A percentile compares a stretch with the other conserved stretches of the same genome.
phyloP scores from a whole-genome alignment of 2,888 invertebrate species.

The Heliconius charithonia region DNA sequence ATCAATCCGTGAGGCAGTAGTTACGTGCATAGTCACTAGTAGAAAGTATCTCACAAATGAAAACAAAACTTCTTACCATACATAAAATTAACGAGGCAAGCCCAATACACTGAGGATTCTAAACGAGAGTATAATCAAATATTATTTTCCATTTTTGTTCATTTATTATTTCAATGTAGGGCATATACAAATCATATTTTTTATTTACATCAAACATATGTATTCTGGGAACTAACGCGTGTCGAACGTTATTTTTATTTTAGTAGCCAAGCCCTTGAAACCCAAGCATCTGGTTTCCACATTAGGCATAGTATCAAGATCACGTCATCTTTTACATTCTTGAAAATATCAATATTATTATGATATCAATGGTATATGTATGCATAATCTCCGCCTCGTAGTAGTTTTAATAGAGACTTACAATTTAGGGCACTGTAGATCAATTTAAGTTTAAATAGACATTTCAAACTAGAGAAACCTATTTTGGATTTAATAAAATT shows the following conservation, averaged over 20 bases:
- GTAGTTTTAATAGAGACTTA: not conserved
- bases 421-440: not conserved
- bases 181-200: not conserved
- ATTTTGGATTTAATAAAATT: too few species aligned
- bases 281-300: slow-evolving; percentile 39
- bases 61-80: not conserved
- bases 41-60: not conserved
- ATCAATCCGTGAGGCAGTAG: not conserved
- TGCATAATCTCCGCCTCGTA: not conserved
- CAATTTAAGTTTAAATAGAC: not conserved
- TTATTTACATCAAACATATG: slow-evolving; percentile 16
- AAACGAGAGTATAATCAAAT: not conserved
- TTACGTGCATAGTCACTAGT: not conserved
- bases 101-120: not conserved
- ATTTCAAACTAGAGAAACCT: too few species aligned
- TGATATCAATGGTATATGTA: not conserved
- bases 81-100: not conserved
- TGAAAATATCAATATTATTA: not conserved
- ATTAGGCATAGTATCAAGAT: slow-evolving; percentile 17
- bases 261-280: slow-evolving; percentile 35
- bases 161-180: not conserved
- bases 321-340: slow-evolving; percentile 20
- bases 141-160: not conserved
- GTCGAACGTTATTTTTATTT: slow-evolving; percentile 29
- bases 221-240: slow-evolving; percentile 27